phyloP scores from a whole-genome alignment of 1,140 invertebrate genomes.

The Teleogryllus occipitalis region DNA sequence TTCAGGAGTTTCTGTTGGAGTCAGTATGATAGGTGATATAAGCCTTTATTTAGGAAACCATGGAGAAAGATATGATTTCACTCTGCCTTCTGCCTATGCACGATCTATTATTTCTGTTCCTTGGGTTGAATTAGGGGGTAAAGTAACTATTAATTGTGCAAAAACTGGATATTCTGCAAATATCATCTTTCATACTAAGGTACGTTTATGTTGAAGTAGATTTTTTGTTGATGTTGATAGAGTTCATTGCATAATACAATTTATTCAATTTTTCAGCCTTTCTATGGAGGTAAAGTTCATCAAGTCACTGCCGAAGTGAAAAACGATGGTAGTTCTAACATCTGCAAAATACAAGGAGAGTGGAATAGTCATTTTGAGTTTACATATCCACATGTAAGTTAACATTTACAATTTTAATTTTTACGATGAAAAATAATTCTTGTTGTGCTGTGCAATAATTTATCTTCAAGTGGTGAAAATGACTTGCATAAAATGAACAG shows the following conservation, averaged over 20 bases:
- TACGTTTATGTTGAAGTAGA: slow-evolving; percentile 24
- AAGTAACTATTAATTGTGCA: slow-evolving; percentile 44
- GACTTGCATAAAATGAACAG: too few relatives aligned
- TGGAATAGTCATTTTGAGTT: slow-evolving; percentile 49
- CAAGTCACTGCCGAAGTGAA: slow-evolving; percentile 27
- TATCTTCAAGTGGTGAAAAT: neutral
- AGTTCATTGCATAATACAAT: neutral
- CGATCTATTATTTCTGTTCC: slow-evolving; percentile 51
- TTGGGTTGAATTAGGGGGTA: slow-evolving; percentile 55
- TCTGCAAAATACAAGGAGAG: slow-evolving; percentile 53
- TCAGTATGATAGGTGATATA: slow-evolving; percentile 33
- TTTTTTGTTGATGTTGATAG: neutral
- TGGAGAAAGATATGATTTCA: slow-evolving; percentile 49
- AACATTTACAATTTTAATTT: neutral
- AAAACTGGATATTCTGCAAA: slow-evolving; percentile 47
- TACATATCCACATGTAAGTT: slow-evolving; percentile 19
- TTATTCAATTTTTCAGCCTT: slow-evolving; percentile 15
- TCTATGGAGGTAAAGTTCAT: slow-evolving; percentile 21
- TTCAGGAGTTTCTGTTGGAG: slow-evolving; percentile 50
- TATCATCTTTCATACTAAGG: slow-evolving; percentile 47
- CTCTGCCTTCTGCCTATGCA: slow-evolving; percentile 52
- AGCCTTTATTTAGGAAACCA: slow-evolving; percentile 40
- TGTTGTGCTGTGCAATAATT: neutral
- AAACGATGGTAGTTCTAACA: slow-evolving; percentile 47
- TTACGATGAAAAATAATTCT: neutral